Evolutionary conservation across 2,797 vertebrate species (phyloP).

Genomic region (Chloroceryle inda): DNA sequence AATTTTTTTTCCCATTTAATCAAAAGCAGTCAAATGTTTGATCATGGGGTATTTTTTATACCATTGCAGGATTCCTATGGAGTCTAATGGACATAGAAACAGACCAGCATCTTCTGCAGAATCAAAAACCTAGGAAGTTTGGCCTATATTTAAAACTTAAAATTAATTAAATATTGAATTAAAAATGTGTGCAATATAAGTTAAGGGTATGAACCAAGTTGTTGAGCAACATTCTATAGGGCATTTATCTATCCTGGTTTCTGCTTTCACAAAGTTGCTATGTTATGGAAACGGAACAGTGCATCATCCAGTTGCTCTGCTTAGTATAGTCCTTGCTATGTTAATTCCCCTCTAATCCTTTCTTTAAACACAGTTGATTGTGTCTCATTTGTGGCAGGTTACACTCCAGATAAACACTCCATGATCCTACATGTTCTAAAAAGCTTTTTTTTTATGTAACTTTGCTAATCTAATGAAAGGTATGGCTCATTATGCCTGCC

Average conservation of each 20-base stretch:
- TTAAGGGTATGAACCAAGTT: background rate
- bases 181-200: background rate
- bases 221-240: background rate
- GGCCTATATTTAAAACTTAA: background rate
- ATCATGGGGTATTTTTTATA: background rate
- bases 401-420: background rate
- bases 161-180: background rate
- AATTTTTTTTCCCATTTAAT: background rate
- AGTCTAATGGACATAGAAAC: background rate
- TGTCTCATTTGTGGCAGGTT: background rate
- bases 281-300: background rate
- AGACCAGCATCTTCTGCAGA: background rate
- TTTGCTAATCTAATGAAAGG: background rate
- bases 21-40: background rate
- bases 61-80: background rate
- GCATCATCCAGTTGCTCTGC: background rate
- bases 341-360: conserved; percentile 37
- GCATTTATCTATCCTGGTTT: background rate
- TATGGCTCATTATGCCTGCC: background rate
- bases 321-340: background rate
- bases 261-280: background rate
- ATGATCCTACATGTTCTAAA: background rate
- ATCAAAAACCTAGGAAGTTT: background rate
- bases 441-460: conserved; percentile 9
- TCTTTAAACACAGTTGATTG: conserved; percentile 4